Conservation (phyloP, 2,888 invertebrate genomes). For the Melipona bicolor region DNA sequence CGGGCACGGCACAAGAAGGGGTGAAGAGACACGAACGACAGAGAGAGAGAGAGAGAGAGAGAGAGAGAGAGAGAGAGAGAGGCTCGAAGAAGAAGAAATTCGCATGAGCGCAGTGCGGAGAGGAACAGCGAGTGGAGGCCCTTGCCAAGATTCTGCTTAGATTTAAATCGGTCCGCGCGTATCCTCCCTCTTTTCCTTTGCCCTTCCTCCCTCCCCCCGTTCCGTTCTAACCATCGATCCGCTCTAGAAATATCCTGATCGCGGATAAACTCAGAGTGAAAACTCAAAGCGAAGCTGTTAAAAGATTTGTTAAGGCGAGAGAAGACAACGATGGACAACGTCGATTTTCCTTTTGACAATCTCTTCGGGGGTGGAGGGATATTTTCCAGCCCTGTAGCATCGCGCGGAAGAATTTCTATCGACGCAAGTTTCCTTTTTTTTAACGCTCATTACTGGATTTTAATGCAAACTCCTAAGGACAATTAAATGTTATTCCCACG, state of each 20-base stretch:
- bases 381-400: neutral
- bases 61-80: no score
- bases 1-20: constrained; percentile 18
- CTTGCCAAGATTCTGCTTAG: constrained; percentile 66
- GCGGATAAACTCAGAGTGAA: constrained; percentile 22
- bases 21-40: neutral
- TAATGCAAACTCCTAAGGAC: no score
- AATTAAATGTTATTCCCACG: no score
- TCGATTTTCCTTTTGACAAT: neutral
- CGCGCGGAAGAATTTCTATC: no score
- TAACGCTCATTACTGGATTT: no score
- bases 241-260: constrained; percentile 52
- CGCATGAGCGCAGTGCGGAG: constrained; percentile 32
- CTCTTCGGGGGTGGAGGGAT: neutral
- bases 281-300: constrained; percentile 11
- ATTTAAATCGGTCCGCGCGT: constrained; percentile 67
- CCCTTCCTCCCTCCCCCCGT: constrained; percentile 16
- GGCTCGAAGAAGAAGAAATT: constrained; percentile 26
- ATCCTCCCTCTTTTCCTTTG: constrained; percentile 21
- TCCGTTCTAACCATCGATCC: constrained; percentile 27
- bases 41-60: constrained; percentile 21
- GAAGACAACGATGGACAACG: neutral
- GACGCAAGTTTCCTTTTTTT: no score
- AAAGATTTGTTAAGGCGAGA: neutral
- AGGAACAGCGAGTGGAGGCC: constrained; percentile 24